Evolutionary conservation across 2,797 vertebrate genomes (phyloP).

Genomic region (Sphenopsis melanotis): DNA sequence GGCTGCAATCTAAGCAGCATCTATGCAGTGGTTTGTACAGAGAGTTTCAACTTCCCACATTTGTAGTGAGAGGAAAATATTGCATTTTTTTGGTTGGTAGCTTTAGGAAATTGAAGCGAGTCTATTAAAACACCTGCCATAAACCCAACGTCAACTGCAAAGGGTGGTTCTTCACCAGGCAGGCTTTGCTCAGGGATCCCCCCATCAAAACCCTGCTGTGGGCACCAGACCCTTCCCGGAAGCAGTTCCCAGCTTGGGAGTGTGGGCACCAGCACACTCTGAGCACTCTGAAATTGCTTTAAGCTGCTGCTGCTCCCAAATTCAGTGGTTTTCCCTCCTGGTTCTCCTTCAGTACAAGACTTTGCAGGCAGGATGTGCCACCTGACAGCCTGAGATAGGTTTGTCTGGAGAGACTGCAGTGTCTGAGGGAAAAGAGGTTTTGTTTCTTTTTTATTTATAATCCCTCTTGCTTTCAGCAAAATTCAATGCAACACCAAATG

Average conservation of each 20-base stretch:
- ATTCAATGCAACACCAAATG: neutral
- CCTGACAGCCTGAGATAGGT: neutral
- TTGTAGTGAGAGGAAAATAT: neutral
- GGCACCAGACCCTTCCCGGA: neutral
- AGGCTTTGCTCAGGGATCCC: neutral
- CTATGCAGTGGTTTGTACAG: neutral
- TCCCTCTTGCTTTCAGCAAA: neutral
- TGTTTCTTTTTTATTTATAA: neutral
- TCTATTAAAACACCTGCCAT: neutral
- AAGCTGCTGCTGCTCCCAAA: neutral
- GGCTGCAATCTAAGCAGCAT: neutral
- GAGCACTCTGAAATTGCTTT: neutral
- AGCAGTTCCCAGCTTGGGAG: fast-evolving
- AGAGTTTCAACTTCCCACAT: neutral
- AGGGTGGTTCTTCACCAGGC: neutral
- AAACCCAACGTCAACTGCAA: neutral
- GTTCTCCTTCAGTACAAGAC: neutral
- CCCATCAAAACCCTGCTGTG: neutral
- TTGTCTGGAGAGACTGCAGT: neutral
- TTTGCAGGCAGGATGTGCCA: neutral
- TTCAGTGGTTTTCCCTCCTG: neutral
- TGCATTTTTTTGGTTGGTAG: neutral
- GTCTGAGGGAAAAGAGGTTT: neutral
- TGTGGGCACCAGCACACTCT: neutral
- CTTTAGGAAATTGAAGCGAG: neutral